phyloP scores from a whole-genome alignment of 1,140 invertebrate species.

The Argopecten irradians region DNA sequence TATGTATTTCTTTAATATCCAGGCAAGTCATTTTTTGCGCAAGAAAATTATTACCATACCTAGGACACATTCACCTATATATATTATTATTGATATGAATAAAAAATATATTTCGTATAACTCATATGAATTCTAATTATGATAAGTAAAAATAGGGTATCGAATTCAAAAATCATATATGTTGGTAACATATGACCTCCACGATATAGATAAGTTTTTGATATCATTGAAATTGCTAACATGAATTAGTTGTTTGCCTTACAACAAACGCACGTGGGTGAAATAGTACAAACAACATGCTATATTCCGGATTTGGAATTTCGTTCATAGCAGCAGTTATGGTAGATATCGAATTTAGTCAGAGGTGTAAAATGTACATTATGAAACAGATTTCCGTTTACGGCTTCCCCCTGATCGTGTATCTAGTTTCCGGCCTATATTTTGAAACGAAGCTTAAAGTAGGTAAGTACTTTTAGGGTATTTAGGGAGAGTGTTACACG shows the following conservation, averaged over 20 bases:
- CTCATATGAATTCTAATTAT: too few species aligned
- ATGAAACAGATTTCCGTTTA: neutral
- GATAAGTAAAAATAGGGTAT: neutral
- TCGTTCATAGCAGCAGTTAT: neutral
- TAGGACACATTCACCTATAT: too few species aligned
- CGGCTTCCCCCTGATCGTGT: neutral
- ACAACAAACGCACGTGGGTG: neutral
- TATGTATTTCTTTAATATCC: too few species aligned
- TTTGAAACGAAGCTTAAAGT: neutral
- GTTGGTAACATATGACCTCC: neutral
- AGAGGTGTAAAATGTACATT: neutral
- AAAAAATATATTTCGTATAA: too few species aligned
- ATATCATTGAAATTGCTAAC: neutral
- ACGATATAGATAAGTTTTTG: neutral
- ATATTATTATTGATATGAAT: too few species aligned
- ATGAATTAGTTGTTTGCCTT: neutral
- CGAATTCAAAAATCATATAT: neutral
- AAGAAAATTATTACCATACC: too few species aligned
- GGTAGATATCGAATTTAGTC: slow-evolving; percentile 17
- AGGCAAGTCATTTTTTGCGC: too few species aligned
- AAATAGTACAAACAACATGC: neutral
- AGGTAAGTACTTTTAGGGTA: neutral
- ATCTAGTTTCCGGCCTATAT: neutral
- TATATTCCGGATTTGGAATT: neutral
- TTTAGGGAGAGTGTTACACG: slow-evolving; percentile 8